Base-by-base conservation (phyloP, 1,140 invertebrate species). In the Drosophila lowei region DNA sequence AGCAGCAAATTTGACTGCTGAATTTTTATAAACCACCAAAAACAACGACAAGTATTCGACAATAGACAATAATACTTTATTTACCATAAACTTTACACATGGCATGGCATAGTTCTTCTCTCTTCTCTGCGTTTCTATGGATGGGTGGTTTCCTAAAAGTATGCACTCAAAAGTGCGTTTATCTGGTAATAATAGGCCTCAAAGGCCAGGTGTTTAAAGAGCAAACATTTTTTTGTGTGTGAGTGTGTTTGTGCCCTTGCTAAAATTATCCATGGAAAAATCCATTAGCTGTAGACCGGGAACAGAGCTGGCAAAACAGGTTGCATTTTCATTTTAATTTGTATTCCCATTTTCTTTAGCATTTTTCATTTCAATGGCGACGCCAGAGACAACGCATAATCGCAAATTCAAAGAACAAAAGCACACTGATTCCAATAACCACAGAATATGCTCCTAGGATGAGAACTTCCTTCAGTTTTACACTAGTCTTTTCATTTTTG, bases 11-110 rank as follows among this genome's bases (percentile, higher is more conserved):
- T 48, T 43, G 81, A n/a, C n/a, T 66, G 68, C 59, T 74, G 55
- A 61, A 77, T 74, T 85, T 86, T 86, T 81, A 74, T 61, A 80
- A 71, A 61, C 81, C 77, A 55, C 68, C 86, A 60, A 74, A 23
- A 42, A 56, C 21, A 57, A 11, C 44, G 46, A 56, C 48, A 46
- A 43, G 41, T 43, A 55, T 43, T 21, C 9, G 63, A 59, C 70
- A 63, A 71, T 62, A 81, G 59, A 77, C 72, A 79, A 84, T 77
- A 77, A 80, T 63, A 74, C 67, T 80, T 80, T 71, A 80, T 80
- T 85, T 63, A 85, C 60, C 70, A 79, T 76, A 76, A 79, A 84
- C 58, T 79, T 80, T 43, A 47, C 63, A 68, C 66, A 68, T 56
- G 50, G 3, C 49, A 49, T 68, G 43, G 28, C 42, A 54, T 58